A percentile compares a stretch with the other conserved stretches of the same genome.
Evolutionary conservation across 2,888 invertebrate species (phyloP).

Genomic region (Lissonota sp.): DNA sequence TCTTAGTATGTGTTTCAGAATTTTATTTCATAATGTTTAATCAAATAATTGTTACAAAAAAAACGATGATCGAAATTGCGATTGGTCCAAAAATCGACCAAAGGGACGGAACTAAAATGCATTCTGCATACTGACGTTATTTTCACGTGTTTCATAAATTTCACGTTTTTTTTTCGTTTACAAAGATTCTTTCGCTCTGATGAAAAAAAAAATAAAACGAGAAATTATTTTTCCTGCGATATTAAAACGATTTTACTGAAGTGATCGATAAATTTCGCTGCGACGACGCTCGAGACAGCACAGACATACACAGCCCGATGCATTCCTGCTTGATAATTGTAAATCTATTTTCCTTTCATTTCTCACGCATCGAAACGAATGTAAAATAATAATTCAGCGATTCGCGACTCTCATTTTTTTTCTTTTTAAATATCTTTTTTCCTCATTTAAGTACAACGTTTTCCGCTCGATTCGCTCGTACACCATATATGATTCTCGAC

Average conservation of each 20-base stretch:
- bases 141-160: conserved; percentile 35
- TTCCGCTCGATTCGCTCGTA: conserved; percentile 33
- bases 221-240: conserved; percentile 33
- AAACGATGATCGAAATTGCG: neutral
- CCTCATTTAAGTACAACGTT: conserved; percentile 59
- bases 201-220: no score
- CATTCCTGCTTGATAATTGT: conserved; percentile 49
- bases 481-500: conserved; percentile 3
- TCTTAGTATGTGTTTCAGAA: neutral
- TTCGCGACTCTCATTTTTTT: conserved; percentile 17
- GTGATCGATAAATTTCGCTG: conserved; percentile 22
- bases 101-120: conserved; percentile 82
- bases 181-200: no score
- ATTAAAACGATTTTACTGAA: conserved; percentile 10
- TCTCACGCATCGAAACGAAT: conserved; percentile 34
- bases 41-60: neutral
- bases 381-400: conserved; percentile 34
- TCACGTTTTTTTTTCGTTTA: conserved; percentile 59
- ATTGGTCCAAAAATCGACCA: conserved; percentile 58
- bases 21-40: no score
- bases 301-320: conserved; percentile 56
- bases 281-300: conserved; percentile 40
- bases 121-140: conserved; percentile 73
- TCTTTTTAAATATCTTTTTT: conserved; percentile 16
- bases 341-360: conserved; percentile 1